These are phyloP conservation scores for Isichthys henryi DNA, from an alignment of 2,113 vertebrate species.

Conservation along the genomic window DNA sequence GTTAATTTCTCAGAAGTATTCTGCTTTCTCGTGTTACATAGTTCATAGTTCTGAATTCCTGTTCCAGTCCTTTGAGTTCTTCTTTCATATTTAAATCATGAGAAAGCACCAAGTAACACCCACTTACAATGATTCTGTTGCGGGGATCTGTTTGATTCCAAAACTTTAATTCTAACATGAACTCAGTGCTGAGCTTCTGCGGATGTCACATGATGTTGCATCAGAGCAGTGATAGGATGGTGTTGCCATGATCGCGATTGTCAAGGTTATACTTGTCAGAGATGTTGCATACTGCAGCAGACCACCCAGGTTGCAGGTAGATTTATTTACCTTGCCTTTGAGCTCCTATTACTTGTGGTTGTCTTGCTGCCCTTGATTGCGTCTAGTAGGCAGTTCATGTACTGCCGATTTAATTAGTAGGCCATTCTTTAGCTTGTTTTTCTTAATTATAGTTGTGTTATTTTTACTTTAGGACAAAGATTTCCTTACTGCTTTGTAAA, in stretches of 20 bases:
- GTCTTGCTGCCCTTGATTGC: not conserved
- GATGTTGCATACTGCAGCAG: not conserved
- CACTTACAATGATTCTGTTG: not conserved
- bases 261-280: not conserved
- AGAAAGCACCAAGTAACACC: not conserved
- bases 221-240: not conserved
- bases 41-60: not conserved
- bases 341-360: slow-evolving; percentile 9
- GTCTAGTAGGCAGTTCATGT: not conserved
- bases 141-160: not conserved
- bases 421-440: not conserved
- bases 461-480: not conserved
- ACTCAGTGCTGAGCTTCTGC: not conserved
- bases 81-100: too few relatives aligned
- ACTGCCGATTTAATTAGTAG: not conserved
- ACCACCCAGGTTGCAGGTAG: not conserved
- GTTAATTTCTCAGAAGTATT: not conserved
- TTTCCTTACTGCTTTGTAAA: not conserved
- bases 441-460: slow-evolving; percentile 5
- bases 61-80: not conserved
- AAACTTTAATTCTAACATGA: not conserved
- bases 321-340: not conserved
- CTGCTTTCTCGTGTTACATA: not conserved
- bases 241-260: not conserved
- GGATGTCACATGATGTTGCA: not conserved